Base-by-base conservation (phyloP, 1,140 invertebrate genomes). In the Phymorhynchus buccinoides region DNA sequence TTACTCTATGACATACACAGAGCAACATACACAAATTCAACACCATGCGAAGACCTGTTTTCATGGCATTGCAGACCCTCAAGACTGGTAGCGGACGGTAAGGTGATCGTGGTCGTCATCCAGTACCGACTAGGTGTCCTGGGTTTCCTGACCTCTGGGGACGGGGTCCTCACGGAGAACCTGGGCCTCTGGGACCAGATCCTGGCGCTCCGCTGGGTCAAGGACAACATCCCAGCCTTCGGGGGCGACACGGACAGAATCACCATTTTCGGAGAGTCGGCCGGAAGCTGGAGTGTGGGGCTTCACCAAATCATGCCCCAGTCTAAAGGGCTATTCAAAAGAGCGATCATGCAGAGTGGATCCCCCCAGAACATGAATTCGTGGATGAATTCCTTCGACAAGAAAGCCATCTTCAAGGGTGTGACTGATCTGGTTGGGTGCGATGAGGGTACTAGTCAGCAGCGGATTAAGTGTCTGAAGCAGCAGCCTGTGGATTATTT, bases 271-370 rank as follows among this genome's bases (percentile, higher is more conserved):
- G 9, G 9, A 52, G 9, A 22, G 22, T 12, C 48, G 48, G 9
- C 22, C 48, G 9, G 9, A 52, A 12, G 9, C 22, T 52, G 9
- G 48, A 52, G 48, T 52, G 48, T 9, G 22, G 9, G 22, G 9
- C 9, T 22, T 52, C 9, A 9, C 48, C 22, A 22, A 22, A 32
- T 90, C 35, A 87, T 83, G 80, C 86, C 90, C 2, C 78, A 71
- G 37, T 88, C 88, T n/a, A 81, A 84, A 62, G 88, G 88, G 39
- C 80, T 81, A 4, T 66, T 81, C 18, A 62, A 39, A 35, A 81
- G 80, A 81, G 80, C 14, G 2, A 81, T 81, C 48, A 1, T 81
- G 80, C 80, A 81, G 80, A 81, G 80, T 39, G 80, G 80, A 22
- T 52, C 52, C 9, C 73, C 71, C 7, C 73, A 75, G 35, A 41